Evolutionary conservation across 1,140 invertebrate species (phyloP).

Genomic region (Euura lappo): DNA sequence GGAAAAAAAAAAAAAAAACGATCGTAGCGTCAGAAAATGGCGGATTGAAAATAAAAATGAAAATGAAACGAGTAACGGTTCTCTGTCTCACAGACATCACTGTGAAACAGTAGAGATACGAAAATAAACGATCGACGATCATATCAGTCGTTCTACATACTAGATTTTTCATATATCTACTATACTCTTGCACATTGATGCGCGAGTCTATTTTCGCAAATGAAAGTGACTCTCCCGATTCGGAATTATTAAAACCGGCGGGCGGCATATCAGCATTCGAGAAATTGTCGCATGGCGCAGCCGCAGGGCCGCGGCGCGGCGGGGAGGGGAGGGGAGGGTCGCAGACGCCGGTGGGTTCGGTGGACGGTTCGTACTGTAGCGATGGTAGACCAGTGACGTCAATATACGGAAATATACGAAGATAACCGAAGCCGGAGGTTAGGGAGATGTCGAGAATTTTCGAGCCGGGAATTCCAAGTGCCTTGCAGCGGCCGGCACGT

Average conservation of each 20-base stretch:
- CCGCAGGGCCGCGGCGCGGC: not conserved
- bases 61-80: not conserved
- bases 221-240: not conserved
- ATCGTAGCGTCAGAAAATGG: not conserved
- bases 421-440: not conserved
- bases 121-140: too few species aligned
- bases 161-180: too few species aligned
- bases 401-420: not conserved
- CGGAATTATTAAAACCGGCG: not conserved
- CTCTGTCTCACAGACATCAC: too few species aligned
- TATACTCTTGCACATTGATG: not conserved
- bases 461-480: conserved; percentile 25
- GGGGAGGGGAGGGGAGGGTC: not conserved
- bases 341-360: not conserved
- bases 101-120: too few species aligned
- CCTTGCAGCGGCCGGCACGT: conserved; percentile 48
- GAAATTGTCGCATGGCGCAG: not conserved
- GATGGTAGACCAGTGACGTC: not conserved
- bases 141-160: too few species aligned
- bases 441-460: conserved; percentile 3
- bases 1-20: not conserved
- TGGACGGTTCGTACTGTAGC: too few species aligned
- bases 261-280: not conserved
- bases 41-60: not conserved
- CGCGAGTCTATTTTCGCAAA: not conserved